Percentiles rank a stretch among this genome's conserved stretches.
These are phyloP conservation scores for Forficula auricularia DNA, from an alignment of 1,140 invertebrate genomes.

Conservation along the genomic window DNA sequence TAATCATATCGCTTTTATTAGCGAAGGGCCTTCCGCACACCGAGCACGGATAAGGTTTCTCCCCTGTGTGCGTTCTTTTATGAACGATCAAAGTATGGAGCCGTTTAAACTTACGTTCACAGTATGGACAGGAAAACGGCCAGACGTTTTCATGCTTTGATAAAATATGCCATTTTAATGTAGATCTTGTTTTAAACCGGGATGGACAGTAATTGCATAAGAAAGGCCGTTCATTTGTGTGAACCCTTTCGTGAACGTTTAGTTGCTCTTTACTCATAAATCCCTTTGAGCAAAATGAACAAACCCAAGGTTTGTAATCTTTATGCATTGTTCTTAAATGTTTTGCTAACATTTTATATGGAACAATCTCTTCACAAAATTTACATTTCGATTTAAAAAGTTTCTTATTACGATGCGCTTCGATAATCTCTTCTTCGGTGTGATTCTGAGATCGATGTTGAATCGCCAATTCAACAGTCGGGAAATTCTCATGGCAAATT, in stretches of 20 bases:
- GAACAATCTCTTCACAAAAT: too few relatives aligned
- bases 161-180: conserved; percentile 7
- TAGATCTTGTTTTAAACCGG: conserved; percentile 2
- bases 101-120: conserved; percentile 9
- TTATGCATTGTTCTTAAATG: too few relatives aligned
- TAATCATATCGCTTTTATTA: too few relatives aligned
- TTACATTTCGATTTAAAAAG: too few relatives aligned
- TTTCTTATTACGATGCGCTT: too few relatives aligned
- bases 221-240: conserved; percentile 9
- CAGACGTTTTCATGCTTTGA: conserved; percentile 4
- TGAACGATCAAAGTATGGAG: conserved; percentile 10
- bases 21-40: too few relatives aligned
- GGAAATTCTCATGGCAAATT: too few relatives aligned
- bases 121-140: conserved; percentile 8
- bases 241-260: conserved; percentile 8
- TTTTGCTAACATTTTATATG: too few relatives aligned
- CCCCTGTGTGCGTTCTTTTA: conserved; percentile 9
- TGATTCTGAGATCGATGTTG: too few relatives aligned
- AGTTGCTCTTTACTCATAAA: conserved; percentile 7
- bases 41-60: neutral
- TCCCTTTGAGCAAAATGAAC: neutral
- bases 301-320: too few relatives aligned
- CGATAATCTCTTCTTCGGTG: too few relatives aligned
- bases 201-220: conserved; percentile 5
- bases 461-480: too few relatives aligned